phyloP scores from a whole-genome alignment of 2,797 vertebrate species.

The Squalus acanthias region DNA sequence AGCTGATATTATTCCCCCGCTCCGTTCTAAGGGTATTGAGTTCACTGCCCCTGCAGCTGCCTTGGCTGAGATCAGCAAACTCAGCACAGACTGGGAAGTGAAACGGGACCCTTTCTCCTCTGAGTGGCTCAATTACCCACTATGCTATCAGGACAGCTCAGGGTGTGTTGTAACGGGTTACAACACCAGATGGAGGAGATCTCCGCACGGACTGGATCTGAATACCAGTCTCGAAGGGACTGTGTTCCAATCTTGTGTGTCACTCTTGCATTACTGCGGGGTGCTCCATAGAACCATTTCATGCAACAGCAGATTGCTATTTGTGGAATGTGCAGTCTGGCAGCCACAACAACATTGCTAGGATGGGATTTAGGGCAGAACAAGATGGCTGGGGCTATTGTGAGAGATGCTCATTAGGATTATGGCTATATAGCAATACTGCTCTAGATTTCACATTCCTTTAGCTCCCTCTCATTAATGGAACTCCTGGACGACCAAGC shows the following conservation, averaged over 20 bases:
- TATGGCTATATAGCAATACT: neutral
- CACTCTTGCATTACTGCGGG: neutral
- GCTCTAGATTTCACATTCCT: neutral
- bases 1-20: neutral
- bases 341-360: constrained; percentile 1
- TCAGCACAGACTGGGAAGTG: neutral
- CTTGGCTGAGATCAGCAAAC: neutral
- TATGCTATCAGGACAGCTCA: neutral
- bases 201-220: neutral
- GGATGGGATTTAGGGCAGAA: neutral
- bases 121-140: neutral
- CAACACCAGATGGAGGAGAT: neutral
- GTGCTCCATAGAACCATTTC: neutral
- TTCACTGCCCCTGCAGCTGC: neutral
- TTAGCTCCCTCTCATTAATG: neutral
- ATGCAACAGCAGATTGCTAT: neutral
- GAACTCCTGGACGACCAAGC: neutral
- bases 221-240: neutral
- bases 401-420: neutral
- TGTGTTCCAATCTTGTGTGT: neutral
- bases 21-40: neutral
- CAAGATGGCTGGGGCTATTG: neutral
- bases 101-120: neutral
- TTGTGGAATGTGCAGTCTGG: neutral
- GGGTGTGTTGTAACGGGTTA: neutral